phyloP scores from a whole-genome alignment of 2,888 invertebrate species.

The Pterostichus niger region DNA sequence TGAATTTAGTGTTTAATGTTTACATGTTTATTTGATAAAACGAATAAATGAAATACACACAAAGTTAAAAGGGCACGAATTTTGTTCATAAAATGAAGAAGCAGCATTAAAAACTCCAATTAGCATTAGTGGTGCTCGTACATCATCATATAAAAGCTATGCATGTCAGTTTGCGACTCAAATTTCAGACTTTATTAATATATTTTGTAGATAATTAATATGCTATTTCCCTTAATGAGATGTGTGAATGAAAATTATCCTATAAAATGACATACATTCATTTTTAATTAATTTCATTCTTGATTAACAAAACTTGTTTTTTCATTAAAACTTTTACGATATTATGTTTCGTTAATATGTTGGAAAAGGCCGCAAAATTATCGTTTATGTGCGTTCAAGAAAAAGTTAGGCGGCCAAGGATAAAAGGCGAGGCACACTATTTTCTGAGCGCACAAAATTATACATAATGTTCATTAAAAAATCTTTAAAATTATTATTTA shows the following conservation, averaged over 20 bases:
- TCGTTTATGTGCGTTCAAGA: too few relatives aligned
- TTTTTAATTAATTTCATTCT: background rate
- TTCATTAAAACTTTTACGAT: too few relatives aligned
- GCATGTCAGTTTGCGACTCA: conserved; percentile 14
- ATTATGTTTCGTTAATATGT: too few relatives aligned
- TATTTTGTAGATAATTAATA: conserved; percentile 24
- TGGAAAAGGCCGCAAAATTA: too few relatives aligned
- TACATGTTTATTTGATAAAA: background rate
- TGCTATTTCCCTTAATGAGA: background rate
- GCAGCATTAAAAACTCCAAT: conserved; percentile 7
- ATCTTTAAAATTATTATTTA: too few relatives aligned
- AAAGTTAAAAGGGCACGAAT: background rate
- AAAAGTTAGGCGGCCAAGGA: too few relatives aligned
- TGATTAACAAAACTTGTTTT: background rate
- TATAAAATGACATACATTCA: background rate
- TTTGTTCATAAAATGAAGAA: background rate
- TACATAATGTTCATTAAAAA: too few relatives aligned
- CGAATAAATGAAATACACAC: too few relatives aligned
- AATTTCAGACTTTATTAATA: conserved; percentile 12
- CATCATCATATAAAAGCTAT: conserved; percentile 22
- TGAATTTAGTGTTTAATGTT: background rate
- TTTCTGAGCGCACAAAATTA: too few relatives aligned
- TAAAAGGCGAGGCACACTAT: too few relatives aligned
- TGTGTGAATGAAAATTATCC: conserved; percentile 2
- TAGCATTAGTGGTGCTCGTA: background rate